Conservation (phyloP, 1,140 invertebrate species). For the Caenorhabditis inopinata region DNA sequence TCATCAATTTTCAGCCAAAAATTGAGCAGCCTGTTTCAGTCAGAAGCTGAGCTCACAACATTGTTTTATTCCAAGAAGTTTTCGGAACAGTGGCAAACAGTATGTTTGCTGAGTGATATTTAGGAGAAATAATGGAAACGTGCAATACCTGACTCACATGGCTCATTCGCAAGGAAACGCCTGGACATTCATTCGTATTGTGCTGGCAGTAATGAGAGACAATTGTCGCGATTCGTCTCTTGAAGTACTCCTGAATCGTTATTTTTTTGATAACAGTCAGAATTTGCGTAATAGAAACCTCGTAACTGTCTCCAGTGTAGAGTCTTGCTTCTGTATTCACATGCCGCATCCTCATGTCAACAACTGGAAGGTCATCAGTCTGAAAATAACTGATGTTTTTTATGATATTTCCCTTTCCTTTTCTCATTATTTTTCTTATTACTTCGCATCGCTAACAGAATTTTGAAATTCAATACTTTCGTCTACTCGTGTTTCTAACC, state of each 20-base stretch:
- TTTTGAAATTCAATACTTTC: neutral
- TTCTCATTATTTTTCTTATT: neutral
- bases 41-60: slow-evolving; percentile 13
- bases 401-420: neutral
- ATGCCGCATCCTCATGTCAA: slow-evolving; percentile 57
- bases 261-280: too few relatives aligned
- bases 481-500: slow-evolving; percentile 2
- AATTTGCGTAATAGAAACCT: slow-evolving; percentile 23
- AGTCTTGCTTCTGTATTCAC: slow-evolving; percentile 58
- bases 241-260: slow-evolving; percentile 58
- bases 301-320: slow-evolving; percentile 62
- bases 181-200: slow-evolving; percentile 61
- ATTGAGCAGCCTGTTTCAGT: too few relatives aligned
- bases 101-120: too few relatives aligned
- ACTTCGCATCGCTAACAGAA: neutral
- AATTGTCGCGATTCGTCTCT: slow-evolving; percentile 59
- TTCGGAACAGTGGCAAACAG: too few relatives aligned
- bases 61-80: neutral
- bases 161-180: slow-evolving; percentile 37
- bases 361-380: slow-evolving; percentile 51
- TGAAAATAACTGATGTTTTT: slow-evolving; percentile 41
- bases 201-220: slow-evolving; percentile 61
- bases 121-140: too few relatives aligned
- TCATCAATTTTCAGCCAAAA: neutral
- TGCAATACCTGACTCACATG: slow-evolving; percentile 38